Base-by-base conservation (phyloP, 2,113 vertebrate genomes). In the Colinus virginianus region DNA sequence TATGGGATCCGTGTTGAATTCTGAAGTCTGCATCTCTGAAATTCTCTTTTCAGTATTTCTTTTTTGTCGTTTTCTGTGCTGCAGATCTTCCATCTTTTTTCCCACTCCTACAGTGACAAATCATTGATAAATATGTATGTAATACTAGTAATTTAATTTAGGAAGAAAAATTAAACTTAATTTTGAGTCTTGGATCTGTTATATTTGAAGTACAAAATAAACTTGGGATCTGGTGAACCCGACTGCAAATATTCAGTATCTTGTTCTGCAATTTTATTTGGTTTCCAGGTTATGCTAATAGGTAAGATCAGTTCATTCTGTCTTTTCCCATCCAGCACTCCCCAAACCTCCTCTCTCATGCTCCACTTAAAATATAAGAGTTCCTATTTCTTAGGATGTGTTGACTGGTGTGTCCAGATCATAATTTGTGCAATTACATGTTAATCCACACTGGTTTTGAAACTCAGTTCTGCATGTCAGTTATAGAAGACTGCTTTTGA, bases 331-430 rank as follows among this genome's bases (percentile, higher is more conserved):
- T 59, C 28, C 83, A 40, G 40, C 8, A 25, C 20, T 23, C 10
- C 0, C 1, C 23, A 16, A 43, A 4, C 46, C 34, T 80, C 78
- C 38, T 76, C 26, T 30, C 5, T 75, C 17, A 9, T 8, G 2
- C 75, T 78, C 30, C 71, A 9, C 28, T 9, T 61, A 43, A 55
- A 78, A 51, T 4, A 8, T 71, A 20, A 4, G 36, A 70, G 28
- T 68, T 90, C 3, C 22, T 40, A 6, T 84, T 17, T 71, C 42
- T 68, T 63, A 72, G 8, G 4, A 14, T 42, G 0, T 66, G n/a
- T 62, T 81, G 38, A 42, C 18, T 82, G n/a, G 22, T 8, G 7
- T 48, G 48, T 26, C 62, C 62, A 66, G 14, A 46, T 79, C 84
- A 90, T 61, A 58, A n/a, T 71, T 51, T 20, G 11, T 23, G 6